Conservation (phyloP, 2,888 invertebrate species). For the Agrotis segetum region DNA sequence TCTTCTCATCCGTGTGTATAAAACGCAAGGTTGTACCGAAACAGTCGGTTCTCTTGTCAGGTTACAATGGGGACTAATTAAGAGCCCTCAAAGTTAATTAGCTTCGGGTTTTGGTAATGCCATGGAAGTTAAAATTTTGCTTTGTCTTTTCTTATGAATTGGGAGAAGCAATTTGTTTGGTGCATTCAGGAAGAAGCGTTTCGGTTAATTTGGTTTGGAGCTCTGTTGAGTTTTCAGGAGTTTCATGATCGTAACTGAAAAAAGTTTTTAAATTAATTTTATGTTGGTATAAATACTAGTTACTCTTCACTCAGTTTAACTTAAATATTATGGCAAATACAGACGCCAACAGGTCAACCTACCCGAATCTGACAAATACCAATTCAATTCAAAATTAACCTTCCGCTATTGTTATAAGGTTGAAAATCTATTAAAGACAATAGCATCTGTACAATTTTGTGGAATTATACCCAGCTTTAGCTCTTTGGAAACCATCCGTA, state of each 20-base stretch:
- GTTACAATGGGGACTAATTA: slow-evolving; percentile 90
- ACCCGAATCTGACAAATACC: too few species aligned
- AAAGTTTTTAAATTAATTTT: too few species aligned
- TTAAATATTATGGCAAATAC: too few species aligned
- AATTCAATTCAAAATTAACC: too few species aligned
- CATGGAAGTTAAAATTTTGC: slow-evolving; percentile 75
- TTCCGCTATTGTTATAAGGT: too few species aligned
- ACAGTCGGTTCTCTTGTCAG: slow-evolving; percentile 86
- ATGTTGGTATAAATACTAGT: too few species aligned
- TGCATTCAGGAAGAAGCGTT: slow-evolving; percentile 36
- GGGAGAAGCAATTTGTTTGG: slow-evolving; percentile 67
- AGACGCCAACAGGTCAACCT: too few species aligned
- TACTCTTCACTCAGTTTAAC: too few species aligned
- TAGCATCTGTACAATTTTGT: too few species aligned
- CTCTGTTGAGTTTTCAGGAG: background rate
- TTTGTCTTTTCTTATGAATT: slow-evolving; percentile 77
- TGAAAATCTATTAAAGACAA: too few species aligned
- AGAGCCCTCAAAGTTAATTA: slow-evolving; percentile 86
- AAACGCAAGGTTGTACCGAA: slow-evolving; percentile 76
- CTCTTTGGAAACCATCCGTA: too few species aligned
- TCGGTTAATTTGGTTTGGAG: slow-evolving; percentile 23
- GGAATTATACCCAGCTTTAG: too few species aligned
- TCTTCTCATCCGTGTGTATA: slow-evolving; percentile 73
- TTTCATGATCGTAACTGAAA: background rate
- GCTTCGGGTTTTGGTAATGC: slow-evolving; percentile 80